phyloP scores from a whole-genome alignment of 1,140 invertebrate genomes.

The Tribolium madens region DNA sequence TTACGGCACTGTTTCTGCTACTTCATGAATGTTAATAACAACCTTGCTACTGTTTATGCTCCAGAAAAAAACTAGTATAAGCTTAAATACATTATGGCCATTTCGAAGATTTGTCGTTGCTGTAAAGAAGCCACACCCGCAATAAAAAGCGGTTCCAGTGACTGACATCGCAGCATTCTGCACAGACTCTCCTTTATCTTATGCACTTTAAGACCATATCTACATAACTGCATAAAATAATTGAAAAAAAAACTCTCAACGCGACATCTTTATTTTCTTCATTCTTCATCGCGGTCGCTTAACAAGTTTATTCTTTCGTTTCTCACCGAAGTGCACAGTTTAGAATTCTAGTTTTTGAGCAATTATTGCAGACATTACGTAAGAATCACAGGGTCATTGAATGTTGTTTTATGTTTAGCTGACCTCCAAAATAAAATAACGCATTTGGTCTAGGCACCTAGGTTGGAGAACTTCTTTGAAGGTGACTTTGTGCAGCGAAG shows the following conservation, averaged over 20 bases:
- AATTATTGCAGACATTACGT: constrained; percentile 12
- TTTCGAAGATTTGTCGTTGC: constrained; percentile 7
- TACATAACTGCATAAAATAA: constrained; percentile 6
- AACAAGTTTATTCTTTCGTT: neutral
- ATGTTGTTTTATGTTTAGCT: constrained; percentile 22
- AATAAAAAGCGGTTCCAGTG: neutral
- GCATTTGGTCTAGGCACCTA: constrained; percentile 17
- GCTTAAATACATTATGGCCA: neutral
- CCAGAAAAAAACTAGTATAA: neutral
- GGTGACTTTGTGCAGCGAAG: constrained; percentile 16
- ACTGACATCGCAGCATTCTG: constrained; percentile 2
- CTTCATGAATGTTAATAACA: neutral
- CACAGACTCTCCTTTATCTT: neutral
- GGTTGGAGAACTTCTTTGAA: constrained; percentile 27
- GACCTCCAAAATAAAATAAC: constrained; percentile 19
- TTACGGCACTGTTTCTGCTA: neutral
- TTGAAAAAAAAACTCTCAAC: neutral
- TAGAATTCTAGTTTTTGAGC: neutral
- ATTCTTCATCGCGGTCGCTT: neutral
- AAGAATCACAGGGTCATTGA: constrained; percentile 30
- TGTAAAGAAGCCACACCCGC: neutral
- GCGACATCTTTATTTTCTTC: neutral
- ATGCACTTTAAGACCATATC: neutral
- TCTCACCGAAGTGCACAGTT: neutral
- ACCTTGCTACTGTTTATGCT: neutral